Evolutionary conservation across 2,888 invertebrate genomes (phyloP), one percentile per base, ranked within the genome.

Genomic region (Andrena flavipes): DNA sequence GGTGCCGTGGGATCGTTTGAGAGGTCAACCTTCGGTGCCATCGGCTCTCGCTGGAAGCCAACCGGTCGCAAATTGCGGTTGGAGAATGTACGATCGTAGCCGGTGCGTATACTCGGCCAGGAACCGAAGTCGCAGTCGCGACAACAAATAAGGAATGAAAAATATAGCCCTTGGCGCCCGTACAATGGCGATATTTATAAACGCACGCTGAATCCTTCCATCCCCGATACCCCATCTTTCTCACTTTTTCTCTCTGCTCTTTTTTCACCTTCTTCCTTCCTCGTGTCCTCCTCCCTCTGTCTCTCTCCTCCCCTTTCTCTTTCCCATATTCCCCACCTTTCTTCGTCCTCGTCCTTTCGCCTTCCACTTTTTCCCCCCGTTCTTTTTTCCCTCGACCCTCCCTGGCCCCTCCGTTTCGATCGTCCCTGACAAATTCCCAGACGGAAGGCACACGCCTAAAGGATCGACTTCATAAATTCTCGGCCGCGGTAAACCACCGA

Each of bases 101-200:
- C 70, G 73, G 71, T 69, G 63, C 63, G 75, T 73, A 83, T 77
- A 84, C 64, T 60, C 70, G 42, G n/a, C 48, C 5, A 26, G 35
- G 51, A 65, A 71, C 76, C 76, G 64, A 60, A 79, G 73, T 74
- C 73, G 62, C 73, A 49, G 49, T 73, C 67, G 79, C 82, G 82
- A 80, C 77, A 82, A 81, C 80, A 88, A 87, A 87, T 86, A 88
- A 88, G 73, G 76, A 82, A 84, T 86, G 84, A 87, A 88, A 88
- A 88, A 84, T 84, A 86, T 82, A 77, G 75, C 84, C 77, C 77
- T 73, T 80, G 80, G 77, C 76, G 80, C 78, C 72, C 79, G 65
- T 77, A 77, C 77, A 85, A 84, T 82, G 77, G 82, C 70, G 80
- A 87, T 87, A 87, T 87, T 87, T 87, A 87, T 82, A 87, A 78